These are phyloP conservation scores for Drosophila neotestacea DNA, from an alignment of 2,888 invertebrate genomes.

Conservation along the genomic window DNA sequence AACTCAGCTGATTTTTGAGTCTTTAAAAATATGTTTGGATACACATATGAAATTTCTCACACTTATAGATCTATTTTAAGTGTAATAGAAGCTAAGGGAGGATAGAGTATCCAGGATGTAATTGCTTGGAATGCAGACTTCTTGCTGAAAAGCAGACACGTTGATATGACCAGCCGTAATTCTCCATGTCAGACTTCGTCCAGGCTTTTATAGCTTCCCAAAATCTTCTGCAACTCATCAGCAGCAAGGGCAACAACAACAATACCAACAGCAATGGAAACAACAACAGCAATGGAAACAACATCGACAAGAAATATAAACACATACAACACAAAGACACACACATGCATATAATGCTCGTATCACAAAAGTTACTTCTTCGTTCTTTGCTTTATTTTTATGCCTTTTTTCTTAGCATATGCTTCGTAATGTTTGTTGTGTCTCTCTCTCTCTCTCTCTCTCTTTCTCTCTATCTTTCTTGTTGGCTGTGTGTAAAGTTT, in stretches of 20 bases:
- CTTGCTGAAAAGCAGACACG: background rate
- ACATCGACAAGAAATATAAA: constrained; percentile 26
- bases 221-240: constrained; percentile 46
- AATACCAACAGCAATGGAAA: constrained; percentile 11
- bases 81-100: background rate
- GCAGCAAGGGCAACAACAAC: constrained; percentile 21
- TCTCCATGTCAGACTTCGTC: constrained; percentile 3
- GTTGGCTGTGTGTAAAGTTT: constrained; percentile 70
- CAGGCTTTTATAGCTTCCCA: constrained; percentile 26
- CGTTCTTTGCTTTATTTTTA: constrained; percentile 66
- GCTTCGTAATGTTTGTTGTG: constrained; percentile 64
- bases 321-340: constrained; percentile 25
- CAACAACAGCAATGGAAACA: constrained; percentile 25
- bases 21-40: too few relatives aligned
- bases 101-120: background rate
- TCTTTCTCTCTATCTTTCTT: background rate
- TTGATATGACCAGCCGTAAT: constrained; percentile 34
- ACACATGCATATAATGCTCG: constrained; percentile 59
- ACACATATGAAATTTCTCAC: too few relatives aligned
- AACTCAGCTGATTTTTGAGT: too few relatives aligned
- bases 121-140: background rate
- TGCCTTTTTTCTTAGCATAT: constrained; percentile 73
- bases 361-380: constrained; percentile 59
- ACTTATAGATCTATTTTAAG: too few relatives aligned
- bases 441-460: constrained; percentile 13